Base-by-base conservation (phyloP, 2,797 vertebrate species). In the Acanthornis magna region DNA sequence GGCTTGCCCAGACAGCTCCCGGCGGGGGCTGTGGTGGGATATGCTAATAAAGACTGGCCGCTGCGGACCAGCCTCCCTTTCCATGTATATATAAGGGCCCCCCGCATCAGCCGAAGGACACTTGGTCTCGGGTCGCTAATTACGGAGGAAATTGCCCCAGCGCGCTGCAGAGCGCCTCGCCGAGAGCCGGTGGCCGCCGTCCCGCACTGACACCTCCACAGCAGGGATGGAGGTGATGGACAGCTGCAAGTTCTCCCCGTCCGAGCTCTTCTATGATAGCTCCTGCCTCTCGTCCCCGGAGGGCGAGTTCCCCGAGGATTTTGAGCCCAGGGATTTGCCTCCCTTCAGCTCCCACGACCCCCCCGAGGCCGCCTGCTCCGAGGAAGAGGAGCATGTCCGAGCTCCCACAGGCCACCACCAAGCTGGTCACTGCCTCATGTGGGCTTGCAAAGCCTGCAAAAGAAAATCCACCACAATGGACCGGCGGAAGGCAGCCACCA, bases 381-480 rank as follows among this genome's bases (percentile, higher is more conserved):
- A 99, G 16, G 99, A 99, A 51, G 99, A 99, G 54, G 99, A 99
- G 94, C 99, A 99, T 38, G 97, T 99, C 72, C 96, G 99, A 88
- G 98, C 98, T 32, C 99, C 99, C 3, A 98, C 97, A 0, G 98
- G 98, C 76, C 98, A 98, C 90, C 99, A 99, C 93, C 99, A 99
- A 97, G 98, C 99, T 3, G 99, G 99, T 20, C 99, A 98, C 97
- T 99, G 99, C 96, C 98, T 99, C 62, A 98, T 99, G 97, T 99
- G 99, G 99, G 99, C 99, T 96, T 99, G 99, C 97, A 99, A 99
- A 97, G 99, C 99, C 18, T 99, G 99, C 97, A 99, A 99, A 95
- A 98, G 99, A 88, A 99, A 99, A 96, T 98, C 99, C 82, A 99
- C 98, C 96, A 99, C 98, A 12, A 98, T 98, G 97, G 99, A 99